A percentile compares a stretch with the other conserved stretches of the same genome.
Conservation (phyloP, 2,113 vertebrate genomes). For the Pithys albifrons region DNA sequence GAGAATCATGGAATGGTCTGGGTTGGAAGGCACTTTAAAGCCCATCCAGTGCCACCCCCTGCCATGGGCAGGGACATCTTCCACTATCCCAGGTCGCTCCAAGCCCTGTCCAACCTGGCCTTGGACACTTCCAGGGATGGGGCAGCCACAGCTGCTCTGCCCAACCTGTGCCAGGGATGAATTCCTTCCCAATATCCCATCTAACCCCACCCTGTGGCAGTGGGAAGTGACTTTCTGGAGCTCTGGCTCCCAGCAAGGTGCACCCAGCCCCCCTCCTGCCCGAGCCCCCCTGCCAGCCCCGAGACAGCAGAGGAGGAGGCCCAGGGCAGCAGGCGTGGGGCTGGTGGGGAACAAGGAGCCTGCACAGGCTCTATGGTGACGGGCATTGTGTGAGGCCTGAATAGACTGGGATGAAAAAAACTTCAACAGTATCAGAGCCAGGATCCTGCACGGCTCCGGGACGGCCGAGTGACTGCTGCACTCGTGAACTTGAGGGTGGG, state of each 20-base stretch:
- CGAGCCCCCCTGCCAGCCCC: accelerated
- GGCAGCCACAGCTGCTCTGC: not conserved
- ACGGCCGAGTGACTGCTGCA: not conserved
- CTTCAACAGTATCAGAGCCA: slow-evolving; percentile 31
- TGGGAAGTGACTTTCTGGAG: not conserved
- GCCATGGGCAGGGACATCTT: not conserved
- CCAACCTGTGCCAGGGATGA: not conserved
- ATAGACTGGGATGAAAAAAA: not conserved
- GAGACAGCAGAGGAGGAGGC: not conserved
- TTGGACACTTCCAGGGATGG: not conserved
- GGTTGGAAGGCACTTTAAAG: not conserved
- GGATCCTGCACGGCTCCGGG: not conserved
- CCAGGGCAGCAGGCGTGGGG: not conserved
- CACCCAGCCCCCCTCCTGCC: not conserved
- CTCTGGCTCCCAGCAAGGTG: not conserved
- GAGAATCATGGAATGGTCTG: not conserved
- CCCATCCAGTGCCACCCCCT: accelerated
- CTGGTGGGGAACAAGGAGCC: not conserved
- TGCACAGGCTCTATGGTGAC: slow-evolving; percentile 30
- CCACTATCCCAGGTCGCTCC: accelerated
- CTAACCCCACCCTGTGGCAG: not conserved
- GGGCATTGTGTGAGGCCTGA: slow-evolving; percentile 35
- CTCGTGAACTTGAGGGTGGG: slow-evolving; percentile 39
- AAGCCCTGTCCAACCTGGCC: accelerated
- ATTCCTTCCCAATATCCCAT: not conserved